Base-by-base conservation (phyloP, 2,797 vertebrate species). In the Passerculus sandwichensis region DNA sequence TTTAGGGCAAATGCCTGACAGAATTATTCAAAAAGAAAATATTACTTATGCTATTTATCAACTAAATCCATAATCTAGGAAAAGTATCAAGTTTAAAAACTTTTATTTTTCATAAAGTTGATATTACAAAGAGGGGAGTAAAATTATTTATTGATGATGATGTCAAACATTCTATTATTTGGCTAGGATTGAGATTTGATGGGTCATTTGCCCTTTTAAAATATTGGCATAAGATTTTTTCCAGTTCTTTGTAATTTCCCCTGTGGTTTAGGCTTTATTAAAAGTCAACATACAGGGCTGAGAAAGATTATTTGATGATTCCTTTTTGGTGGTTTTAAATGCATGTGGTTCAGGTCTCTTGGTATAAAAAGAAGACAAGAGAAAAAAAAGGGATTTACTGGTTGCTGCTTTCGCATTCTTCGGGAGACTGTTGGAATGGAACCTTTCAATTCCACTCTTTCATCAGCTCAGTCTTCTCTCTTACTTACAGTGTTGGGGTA, bases 141-240 rank as follows among this genome's bases (percentile, higher is more conserved):
- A 56, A 93, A 84, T 59, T 54, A 69, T 82, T 79, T 91, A 89
- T 72, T 88, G 84, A 91, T 94, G 44, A 94, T 75, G 30, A 62
- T 90, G 59, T 93, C 70, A 88, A 77, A 69, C 59, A 72, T 67
- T 77, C 12, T 78, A 13, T 62, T 91, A 83, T 93, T 94, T 94
- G 18, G 27, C 13, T 34, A 72, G 16, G 36, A 84, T 16, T 75
- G 50, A 85, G 65, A 59, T 74, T 78, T 86, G 82, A 92, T 83
- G 34, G 15, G n/a, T 80, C 64, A 69, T 75, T 88, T 85, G 54
- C 69, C 62, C 70, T 94, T 94, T 83, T 78, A 90, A 95, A 88
- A 84, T 72, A 86, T 15, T 92, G 50, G 54, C 25, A 93, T 75
- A 86, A 69, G 65, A 13, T 42, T 73, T 78, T 85, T 83, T 89